Percentiles rank a stretch among this genome's conserved stretches.
These are phyloP conservation scores for Dendrophyllia cribrosa DNA, from an alignment of 64 coral and sea anemone genomes.

Conservation along the genomic window DNA sequence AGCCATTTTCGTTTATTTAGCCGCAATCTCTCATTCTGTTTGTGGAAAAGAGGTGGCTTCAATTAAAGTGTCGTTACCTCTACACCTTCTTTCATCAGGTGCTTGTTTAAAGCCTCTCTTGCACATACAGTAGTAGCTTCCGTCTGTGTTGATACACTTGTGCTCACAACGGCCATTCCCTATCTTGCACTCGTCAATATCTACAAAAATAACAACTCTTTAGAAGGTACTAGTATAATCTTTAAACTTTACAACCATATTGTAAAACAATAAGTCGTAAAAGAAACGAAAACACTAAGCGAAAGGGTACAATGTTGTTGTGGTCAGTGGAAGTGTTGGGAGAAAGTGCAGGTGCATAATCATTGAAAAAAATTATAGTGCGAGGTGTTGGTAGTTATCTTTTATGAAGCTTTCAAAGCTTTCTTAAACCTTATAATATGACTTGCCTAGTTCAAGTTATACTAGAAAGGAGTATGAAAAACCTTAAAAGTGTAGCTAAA, in stretches of 20 bases:
- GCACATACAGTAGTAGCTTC: conserved; percentile 90
- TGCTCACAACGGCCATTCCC: conserved; percentile 78
- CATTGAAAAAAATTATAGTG: no score
- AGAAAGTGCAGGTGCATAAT: neutral
- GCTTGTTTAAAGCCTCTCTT: conserved; percentile 78
- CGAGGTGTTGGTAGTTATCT: no score
- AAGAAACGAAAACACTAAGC: no score
- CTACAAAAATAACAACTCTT: conserved; percentile 11
- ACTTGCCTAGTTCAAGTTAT: no score
- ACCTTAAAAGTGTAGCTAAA: no score
- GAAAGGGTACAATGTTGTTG: no score
- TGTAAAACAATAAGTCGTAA: no score
- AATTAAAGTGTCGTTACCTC: conserved; percentile 67
- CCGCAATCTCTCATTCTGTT: neutral
- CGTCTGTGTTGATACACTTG: conserved; percentile 90
- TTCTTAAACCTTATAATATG: no score
- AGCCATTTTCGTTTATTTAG: no score
- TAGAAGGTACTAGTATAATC: neutral
- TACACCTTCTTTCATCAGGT: conserved; percentile 75
- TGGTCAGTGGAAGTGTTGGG: neutral
- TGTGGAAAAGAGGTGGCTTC: neutral
- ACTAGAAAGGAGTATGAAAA: no score
- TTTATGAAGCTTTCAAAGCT: no score
- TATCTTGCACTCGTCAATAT: conserved; percentile 90
- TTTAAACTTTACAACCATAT: neutral